These are phyloP conservation scores for Nephrotoma flavescens DNA, from an alignment of 2,888 invertebrate genomes.

Conservation along the genomic window DNA sequence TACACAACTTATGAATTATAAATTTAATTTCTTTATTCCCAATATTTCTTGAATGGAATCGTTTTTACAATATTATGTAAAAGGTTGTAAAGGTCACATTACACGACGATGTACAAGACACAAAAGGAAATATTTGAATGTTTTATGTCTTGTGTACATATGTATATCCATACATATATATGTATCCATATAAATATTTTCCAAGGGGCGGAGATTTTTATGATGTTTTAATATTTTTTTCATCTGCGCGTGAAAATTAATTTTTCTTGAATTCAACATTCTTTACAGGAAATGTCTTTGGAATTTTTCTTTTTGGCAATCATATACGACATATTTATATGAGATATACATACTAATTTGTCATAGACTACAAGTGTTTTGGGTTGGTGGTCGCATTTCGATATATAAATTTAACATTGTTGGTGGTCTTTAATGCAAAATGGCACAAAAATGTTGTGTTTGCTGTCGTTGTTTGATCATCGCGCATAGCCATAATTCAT, in stretches of 20 bases:
- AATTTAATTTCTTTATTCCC: neutral
- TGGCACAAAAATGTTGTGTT: neutral
- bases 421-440: neutral
- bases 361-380: neutral
- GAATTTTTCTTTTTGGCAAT: neutral
- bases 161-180: neutral
- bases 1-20: neutral
- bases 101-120: neutral
- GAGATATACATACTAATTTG: neutral
- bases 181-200: neutral
- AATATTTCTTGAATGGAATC: neutral
- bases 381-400: neutral
- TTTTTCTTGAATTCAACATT: neutral
- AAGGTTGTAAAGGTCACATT: neutral
- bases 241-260: neutral
- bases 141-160: neutral
- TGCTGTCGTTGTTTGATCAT: neutral
- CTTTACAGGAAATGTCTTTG: neutral
- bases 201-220: neutral
- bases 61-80: neutral
- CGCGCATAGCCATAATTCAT: neutral
- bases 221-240: neutral
- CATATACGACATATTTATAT: neutral
- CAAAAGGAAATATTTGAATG: neutral
- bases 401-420: neutral